A percentile compares a stretch with the other conserved stretches of the same genome.
These are phyloP conservation scores for Agrilus mali DNA, from an alignment of 2,888 invertebrate species.

Conservation along the genomic window DNA sequence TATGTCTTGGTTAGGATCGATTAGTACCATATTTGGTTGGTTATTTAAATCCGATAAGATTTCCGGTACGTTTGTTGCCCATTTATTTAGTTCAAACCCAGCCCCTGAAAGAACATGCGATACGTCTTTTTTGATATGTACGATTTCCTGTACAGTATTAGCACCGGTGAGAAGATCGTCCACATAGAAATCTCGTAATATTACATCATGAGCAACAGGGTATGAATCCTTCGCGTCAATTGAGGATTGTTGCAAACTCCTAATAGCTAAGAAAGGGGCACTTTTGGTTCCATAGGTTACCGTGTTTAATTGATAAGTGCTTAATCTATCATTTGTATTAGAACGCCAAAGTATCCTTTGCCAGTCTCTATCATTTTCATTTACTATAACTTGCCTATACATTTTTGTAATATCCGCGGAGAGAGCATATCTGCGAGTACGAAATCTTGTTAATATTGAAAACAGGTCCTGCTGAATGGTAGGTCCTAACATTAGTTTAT, in stretches of 20 bases:
- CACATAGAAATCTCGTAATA: slow-evolving; percentile 19
- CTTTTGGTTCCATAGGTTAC: too few relatives aligned
- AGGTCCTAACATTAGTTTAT: neutral
- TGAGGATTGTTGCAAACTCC: too few relatives aligned
- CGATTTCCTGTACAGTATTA: neutral
- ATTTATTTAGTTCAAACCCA: slow-evolving; percentile 4
- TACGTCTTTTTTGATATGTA: slow-evolving; percentile 1
- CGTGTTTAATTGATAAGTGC: too few relatives aligned
- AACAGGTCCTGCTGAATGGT: neutral
- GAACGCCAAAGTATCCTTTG: too few relatives aligned
- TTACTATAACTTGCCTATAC: too few relatives aligned
- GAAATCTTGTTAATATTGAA: neutral
- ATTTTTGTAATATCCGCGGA: too few relatives aligned
- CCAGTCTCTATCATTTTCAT: too few relatives aligned
- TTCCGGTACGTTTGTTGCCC: slow-evolving; percentile 2
- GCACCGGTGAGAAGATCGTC: slow-evolving; percentile 15
- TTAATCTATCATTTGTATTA: too few relatives aligned
- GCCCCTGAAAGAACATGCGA: neutral
- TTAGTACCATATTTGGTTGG: neutral
- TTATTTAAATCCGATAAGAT: neutral
- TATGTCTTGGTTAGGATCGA: neutral
- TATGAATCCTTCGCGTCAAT: too few relatives aligned
- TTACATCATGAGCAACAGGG: neutral
- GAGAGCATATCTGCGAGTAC: neutral
- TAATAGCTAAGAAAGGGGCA: too few relatives aligned